Conservation (phyloP, 2,888 invertebrate genomes). For the Carterocephalus palaemon region DNA sequence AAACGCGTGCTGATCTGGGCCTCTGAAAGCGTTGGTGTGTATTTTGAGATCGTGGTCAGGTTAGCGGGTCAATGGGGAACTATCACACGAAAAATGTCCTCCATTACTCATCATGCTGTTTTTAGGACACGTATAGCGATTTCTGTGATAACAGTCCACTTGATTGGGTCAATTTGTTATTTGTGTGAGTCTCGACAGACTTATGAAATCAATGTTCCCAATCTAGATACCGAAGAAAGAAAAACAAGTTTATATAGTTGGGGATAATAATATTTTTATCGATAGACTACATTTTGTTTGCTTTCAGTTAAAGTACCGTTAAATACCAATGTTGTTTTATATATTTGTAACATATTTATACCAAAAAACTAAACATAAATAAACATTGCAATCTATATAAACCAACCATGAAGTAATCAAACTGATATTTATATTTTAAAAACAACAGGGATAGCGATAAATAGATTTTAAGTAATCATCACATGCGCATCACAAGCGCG, state of each 20-base stretch:
- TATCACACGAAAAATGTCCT: slow-evolving; percentile 35
- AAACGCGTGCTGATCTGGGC: slow-evolving; percentile 32
- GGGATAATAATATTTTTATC: no score
- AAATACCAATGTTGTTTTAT: no score
- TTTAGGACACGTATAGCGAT: slow-evolving; percentile 34
- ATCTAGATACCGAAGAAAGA: not conserved
- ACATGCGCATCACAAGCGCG: not conserved
- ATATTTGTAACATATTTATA: no score
- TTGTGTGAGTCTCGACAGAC: slow-evolving; percentile 1
- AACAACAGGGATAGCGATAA: no score
- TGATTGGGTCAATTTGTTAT: no score
- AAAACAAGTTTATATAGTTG: not conserved
- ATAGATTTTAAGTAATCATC: no score
- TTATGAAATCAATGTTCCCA: slow-evolving; percentile 7
- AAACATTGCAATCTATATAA: no score
- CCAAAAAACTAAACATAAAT: no score
- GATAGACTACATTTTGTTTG: no score
- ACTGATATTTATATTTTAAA: no score
- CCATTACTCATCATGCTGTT: slow-evolving; percentile 35
- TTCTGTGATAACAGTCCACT: slow-evolving; percentile 8
- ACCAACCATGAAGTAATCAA: no score
- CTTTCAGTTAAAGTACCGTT: no score
- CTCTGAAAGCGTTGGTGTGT: slow-evolving; percentile 21
- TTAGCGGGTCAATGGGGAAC: slow-evolving; percentile 57
- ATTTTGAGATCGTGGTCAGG: slow-evolving; percentile 39